phyloP scores from a whole-genome alignment of 2,888 invertebrate genomes.

The Cephus runcator region DNA sequence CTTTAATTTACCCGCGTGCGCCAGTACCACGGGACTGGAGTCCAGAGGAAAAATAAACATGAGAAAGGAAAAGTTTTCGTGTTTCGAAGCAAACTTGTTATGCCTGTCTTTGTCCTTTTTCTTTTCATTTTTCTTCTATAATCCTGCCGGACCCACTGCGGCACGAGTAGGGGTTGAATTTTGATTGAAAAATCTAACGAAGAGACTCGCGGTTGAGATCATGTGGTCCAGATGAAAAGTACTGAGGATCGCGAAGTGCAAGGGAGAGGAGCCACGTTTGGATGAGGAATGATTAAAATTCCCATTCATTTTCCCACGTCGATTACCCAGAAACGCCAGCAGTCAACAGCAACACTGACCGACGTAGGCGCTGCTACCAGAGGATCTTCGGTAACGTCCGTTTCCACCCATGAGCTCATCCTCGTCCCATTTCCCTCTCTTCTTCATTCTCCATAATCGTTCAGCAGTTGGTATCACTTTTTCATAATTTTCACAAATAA shows the following conservation, averaged over 20 bases:
- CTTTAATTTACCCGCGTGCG: not conserved
- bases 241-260: not conserved
- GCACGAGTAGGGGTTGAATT: too few relatives aligned
- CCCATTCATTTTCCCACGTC: slow-evolving; percentile 54
- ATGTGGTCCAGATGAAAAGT: too few relatives aligned
- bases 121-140: not conserved
- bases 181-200: too few relatives aligned
- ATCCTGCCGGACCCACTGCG: too few relatives aligned
- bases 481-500: slow-evolving; percentile 55
- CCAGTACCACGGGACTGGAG: not conserved
- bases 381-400: not conserved
- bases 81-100: not conserved
- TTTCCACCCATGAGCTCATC: slow-evolving; percentile 17
- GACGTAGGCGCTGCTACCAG: not conserved
- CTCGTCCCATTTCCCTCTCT: slow-evolving; percentile 26
- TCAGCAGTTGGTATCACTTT: slow-evolving; percentile 35
- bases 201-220: too few relatives aligned
- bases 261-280: slow-evolving; percentile 22
- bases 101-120: not conserved
- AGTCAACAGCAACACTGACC: not conserved
- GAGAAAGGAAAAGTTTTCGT: not conserved
- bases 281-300: slow-evolving; percentile 52
- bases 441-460: too few relatives aligned
- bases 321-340: slow-evolving; percentile 31
- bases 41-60: not conserved